A percentile compares a stretch with the other conserved stretches of the same genome.
Evolutionary conservation across 2,797 vertebrate species (phyloP).

Genomic region (Enteromius anoplus): DNA sequence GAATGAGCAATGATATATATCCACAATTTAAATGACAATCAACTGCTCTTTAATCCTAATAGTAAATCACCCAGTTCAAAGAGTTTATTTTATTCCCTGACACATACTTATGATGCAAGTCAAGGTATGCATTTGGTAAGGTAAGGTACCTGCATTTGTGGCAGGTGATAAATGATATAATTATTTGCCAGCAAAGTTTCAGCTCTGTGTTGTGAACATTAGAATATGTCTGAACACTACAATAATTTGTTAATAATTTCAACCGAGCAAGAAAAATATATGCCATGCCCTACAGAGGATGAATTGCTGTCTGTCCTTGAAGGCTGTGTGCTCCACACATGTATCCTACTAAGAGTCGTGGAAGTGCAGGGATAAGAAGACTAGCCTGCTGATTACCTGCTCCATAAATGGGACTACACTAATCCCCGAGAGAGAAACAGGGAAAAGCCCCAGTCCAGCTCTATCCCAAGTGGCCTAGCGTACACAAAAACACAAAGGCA

Average conservation of each 20-base stretch:
- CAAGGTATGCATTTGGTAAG: background rate
- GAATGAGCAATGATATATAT: background rate
- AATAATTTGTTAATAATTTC: background rate
- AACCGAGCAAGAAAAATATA: background rate
- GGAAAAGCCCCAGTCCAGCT: slow-evolving; percentile 26
- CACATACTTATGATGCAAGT: background rate
- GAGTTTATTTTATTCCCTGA: background rate
- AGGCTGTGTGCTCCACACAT: background rate
- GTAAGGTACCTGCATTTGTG: no score
- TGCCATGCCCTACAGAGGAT: background rate
- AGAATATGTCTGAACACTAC: background rate
- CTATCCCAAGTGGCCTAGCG: slow-evolving; percentile 11
- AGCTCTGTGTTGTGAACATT: background rate
- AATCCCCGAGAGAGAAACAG: slow-evolving; percentile 52
- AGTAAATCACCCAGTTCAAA: background rate
- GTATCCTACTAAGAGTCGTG: slow-evolving; percentile 15
- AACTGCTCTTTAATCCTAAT: background rate
- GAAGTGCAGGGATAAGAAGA: slow-evolving; percentile 47
- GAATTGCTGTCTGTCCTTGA: background rate
- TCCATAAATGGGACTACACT: slow-evolving; percentile 54
- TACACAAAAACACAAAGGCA: slow-evolving; percentile 28
- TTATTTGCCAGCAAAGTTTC: no score
- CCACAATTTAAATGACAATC: background rate
- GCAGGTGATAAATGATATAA: no score
- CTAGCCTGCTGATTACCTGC: slow-evolving; percentile 52